These are phyloP conservation scores for Alfaro cultratus DNA, from an alignment of 2,797 vertebrate species.

Conservation along the genomic window DNA sequence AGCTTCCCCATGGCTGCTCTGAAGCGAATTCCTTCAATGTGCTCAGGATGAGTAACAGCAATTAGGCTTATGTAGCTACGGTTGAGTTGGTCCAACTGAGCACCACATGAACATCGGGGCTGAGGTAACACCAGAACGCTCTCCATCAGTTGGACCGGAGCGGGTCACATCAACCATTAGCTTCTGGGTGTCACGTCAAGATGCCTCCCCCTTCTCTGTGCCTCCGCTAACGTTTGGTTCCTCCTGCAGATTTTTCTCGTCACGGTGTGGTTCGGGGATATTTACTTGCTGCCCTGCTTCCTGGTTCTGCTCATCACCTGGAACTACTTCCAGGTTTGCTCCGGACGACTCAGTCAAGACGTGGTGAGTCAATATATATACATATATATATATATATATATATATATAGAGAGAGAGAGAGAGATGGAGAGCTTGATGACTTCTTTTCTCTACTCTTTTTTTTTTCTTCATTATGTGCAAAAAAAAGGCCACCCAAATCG, in stretches of 20 bases:
- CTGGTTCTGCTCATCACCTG: conserved; percentile 88
- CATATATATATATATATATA: too few relatives aligned
- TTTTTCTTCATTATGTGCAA: conserved; percentile 10
- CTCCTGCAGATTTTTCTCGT: conserved; percentile 88
- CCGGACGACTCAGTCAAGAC: conserved; percentile 84
- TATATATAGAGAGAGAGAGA: too few relatives aligned
- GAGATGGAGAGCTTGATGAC: neutral
- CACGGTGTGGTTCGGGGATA: conserved; percentile 91
- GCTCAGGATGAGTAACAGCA: conserved; percentile 53
- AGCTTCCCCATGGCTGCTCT: conserved; percentile 32
- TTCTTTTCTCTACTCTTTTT: conserved; percentile 1
- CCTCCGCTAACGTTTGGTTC: conserved; percentile 33
- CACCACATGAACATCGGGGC: neutral
- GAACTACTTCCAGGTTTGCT: conserved; percentile 85
- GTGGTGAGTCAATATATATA: conserved; percentile 78
- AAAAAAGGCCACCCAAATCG: neutral
- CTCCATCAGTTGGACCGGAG: conserved; percentile 36
- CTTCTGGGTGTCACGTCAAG: conserved; percentile 10
- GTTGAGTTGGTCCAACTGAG: conserved; percentile 7
- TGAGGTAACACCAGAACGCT: conserved; percentile 32
- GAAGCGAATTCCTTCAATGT: conserved; percentile 48
- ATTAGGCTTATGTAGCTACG: conserved; percentile 62
- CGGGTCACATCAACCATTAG: conserved; percentile 18
- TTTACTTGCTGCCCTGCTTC: conserved; percentile 93
- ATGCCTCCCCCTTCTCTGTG: conserved; percentile 1